Conservation (phyloP, 53 echinoderm and acorn worm species). For the Hippasteria phrygiana region DNA sequence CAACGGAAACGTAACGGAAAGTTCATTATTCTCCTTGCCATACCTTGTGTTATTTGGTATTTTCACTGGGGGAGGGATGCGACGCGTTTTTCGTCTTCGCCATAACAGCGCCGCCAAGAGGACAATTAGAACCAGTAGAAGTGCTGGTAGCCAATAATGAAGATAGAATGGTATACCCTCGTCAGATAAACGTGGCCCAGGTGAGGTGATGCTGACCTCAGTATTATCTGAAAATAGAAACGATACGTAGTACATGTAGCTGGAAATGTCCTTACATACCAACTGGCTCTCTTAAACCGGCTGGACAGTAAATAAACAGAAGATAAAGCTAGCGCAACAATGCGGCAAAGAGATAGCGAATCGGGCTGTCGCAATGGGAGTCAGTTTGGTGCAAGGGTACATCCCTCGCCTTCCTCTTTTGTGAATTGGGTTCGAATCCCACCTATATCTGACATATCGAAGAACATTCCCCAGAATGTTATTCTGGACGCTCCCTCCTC, state of each 20-base stretch:
- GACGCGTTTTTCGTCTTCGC: not conserved
- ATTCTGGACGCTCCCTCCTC: too few species aligned
- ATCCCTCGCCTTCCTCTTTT: too few species aligned
- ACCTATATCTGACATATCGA: too few species aligned
- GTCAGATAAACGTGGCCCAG: not conserved
- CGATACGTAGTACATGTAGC: too few species aligned
- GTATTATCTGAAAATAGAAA: not conserved
- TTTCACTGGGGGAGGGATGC: not conserved
- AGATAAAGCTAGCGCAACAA: too few species aligned
- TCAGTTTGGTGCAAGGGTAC: too few species aligned
- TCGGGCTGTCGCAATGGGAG: too few species aligned
- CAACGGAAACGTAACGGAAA: not conserved
- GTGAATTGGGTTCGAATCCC: too few species aligned
- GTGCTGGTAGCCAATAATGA: conserved; percentile 15
- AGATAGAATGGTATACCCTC: not conserved
- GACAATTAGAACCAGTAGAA: not conserved
- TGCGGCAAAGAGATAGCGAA: too few species aligned
- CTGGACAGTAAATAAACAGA: too few species aligned
- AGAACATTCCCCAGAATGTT: too few species aligned
- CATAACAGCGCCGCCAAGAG: conserved; percentile 45
- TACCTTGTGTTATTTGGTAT: not conserved
- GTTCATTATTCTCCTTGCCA: not conserved
- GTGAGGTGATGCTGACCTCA: not conserved
- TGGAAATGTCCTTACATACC: not conserved
- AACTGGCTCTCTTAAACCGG: too few species aligned